phyloP scores from a whole-genome alignment of 2,113 vertebrate species.

The Xiphophorus maculatus region DNA sequence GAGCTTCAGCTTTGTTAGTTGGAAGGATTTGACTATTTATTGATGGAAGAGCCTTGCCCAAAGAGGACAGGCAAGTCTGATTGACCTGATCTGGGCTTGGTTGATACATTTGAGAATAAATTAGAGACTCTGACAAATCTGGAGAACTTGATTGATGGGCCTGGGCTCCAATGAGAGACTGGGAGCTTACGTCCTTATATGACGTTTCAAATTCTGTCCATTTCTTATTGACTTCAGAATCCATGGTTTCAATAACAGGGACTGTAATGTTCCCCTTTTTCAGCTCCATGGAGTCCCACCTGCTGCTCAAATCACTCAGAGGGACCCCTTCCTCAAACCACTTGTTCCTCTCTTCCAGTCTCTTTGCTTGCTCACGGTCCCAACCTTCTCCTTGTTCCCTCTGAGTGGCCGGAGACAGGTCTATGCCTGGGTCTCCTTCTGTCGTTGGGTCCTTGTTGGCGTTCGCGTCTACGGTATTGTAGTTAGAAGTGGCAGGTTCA shows the following conservation, averaged over 20 bases:
- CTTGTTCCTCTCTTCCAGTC: conserved; percentile 82
- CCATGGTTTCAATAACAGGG: conserved; percentile 76
- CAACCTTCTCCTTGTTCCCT: conserved; percentile 85
- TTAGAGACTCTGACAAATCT: conserved; percentile 19
- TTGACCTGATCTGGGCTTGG: conserved; percentile 28
- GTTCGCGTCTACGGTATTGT: conserved; percentile 52
- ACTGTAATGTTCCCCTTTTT: conserved; percentile 83
- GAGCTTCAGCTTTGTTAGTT: conserved; percentile 66
- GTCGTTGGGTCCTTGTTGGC: conserved; percentile 61
- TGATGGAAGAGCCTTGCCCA: conserved; percentile 12
- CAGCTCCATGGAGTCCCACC: conserved; percentile 81
- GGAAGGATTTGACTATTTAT: conserved; percentile 40
- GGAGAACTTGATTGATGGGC: conserved; percentile 35
- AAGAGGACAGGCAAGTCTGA: not conserved
- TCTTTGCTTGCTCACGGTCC: conserved; percentile 85
- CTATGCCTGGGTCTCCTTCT: conserved; percentile 78
- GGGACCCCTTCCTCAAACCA: conserved; percentile 77
- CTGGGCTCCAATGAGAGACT: conserved; percentile 66
- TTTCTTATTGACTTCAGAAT: conserved; percentile 89
- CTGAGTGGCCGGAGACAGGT: conserved; percentile 63
- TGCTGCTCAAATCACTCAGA: conserved; percentile 70
- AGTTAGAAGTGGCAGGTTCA: conserved; percentile 58
- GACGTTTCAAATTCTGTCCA: conserved; percentile 92
- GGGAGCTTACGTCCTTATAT: conserved; percentile 80
- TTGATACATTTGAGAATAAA: conserved; percentile 23